Base-by-base conservation (phyloP, 2,888 invertebrate species). In the Sinohyriopsis cumingii region DNA sequence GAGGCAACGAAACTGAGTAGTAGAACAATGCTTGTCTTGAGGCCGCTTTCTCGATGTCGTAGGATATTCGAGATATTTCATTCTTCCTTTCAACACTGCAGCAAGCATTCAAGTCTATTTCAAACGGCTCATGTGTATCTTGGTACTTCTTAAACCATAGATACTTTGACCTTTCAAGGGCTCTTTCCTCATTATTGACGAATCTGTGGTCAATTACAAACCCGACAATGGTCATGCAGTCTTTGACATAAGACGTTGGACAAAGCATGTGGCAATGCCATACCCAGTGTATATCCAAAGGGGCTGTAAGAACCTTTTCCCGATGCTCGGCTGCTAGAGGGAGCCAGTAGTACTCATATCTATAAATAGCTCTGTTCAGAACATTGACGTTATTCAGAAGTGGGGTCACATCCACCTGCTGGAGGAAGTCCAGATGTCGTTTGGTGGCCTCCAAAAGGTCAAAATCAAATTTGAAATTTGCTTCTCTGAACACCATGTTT, bases 201-300 rank as follows among this genome's bases (percentile, higher is more conserved):
- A 82, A 81, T 54, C 86, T 77, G 76, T 91, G 91, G 74, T 91
- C 88, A 25, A 91, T 77, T 6, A 90, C 80, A 57, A 72, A 76
- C 1, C 82, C 80, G 9, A 82, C 82, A 19, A 85, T 62, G 2
- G 69, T 65, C 54, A 73, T 68, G 65, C 86, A 86, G 72, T 88
- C 89, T 55, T 77, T 76, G 33, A 67, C 71, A 73, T 89, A 89
- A 20, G 72, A 69, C 9, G 78, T 71, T 5, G 89, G 89, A 0
- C 87, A 81, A 62, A 90, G 76, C 84, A 89, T 83, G 73, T 90
- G 89, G 53, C 89, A 89, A 76, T 91, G 91, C 91, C 91, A 91
- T 15, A 91, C 85, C 91, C 91, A 91, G 71, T 91, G 90, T n/a
- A 91, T 89, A 76, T 91, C 91, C 45, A 91, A 70, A 6, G 91